These are phyloP conservation scores for Xylocampa areola DNA, from an alignment of 2,888 invertebrate genomes.

Conservation along the genomic window DNA sequence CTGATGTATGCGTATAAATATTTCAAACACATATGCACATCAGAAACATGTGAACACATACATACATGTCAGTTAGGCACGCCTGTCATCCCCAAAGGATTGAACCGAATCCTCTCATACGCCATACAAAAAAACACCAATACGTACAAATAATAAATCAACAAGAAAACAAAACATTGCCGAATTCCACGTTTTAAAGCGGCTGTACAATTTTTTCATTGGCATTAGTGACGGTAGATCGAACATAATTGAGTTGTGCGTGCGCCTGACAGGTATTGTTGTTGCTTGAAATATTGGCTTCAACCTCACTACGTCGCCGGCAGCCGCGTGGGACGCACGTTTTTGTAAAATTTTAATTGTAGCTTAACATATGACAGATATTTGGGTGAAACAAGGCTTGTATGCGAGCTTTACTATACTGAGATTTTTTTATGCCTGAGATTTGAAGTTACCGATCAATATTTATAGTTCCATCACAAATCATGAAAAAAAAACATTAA, in stretches of 20 bases:
- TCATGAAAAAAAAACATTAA: too few species aligned
- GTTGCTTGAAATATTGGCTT: conserved; percentile 57
- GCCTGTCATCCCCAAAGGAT: conserved; percentile 5
- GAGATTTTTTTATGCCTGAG: too few species aligned
- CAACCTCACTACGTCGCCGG: conserved; percentile 40
- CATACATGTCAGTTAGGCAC: not conserved
- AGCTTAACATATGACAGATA: too few species aligned
- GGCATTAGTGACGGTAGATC: conserved; percentile 69
- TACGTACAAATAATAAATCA: conserved; percentile 35
- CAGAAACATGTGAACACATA: not conserved
- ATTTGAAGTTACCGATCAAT: too few species aligned
- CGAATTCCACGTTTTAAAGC: conserved; percentile 55
- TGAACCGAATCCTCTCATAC: not conserved
- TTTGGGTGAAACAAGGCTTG: too few species aligned
- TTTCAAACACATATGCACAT: too few species aligned
- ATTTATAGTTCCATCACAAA: too few species aligned
- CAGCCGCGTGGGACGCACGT: conserved; percentile 26
- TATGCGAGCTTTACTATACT: too few species aligned
- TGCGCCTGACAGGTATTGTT: conserved; percentile 70
- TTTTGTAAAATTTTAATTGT: conserved; percentile 13
- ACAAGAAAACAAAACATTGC: conserved; percentile 47
- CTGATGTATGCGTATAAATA: not conserved
- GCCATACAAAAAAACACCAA: conserved; percentile 4
- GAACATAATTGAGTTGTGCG: conserved; percentile 73
- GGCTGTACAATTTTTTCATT: conserved; percentile 61